A percentile compares a stretch with the other conserved stretches of the same genome.
phyloP scores from a whole-genome alignment of 2,113 vertebrate species.

The Coracopsis vasa region DNA sequence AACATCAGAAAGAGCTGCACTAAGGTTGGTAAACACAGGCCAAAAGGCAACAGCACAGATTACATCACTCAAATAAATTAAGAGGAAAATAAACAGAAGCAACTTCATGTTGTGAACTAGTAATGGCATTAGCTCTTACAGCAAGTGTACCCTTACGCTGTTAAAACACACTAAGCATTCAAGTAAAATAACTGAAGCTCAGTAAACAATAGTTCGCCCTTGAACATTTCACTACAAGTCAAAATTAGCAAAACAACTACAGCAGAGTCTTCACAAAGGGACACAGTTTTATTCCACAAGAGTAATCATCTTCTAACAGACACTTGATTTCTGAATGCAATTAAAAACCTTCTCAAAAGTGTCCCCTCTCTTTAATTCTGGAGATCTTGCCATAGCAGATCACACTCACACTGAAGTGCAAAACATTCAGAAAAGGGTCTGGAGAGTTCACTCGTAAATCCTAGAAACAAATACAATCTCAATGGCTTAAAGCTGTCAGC shows the following conservation, averaged over 20 bases:
- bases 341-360: background rate
- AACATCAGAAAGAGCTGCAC: background rate
- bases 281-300: background rate
- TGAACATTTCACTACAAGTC: background rate
- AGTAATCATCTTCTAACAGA: background rate
- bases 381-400: background rate
- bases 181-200: background rate
- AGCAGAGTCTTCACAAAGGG: background rate
- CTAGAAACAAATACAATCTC: background rate
- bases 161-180: background rate
- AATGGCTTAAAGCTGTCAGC: background rate
- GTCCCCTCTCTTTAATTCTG: background rate
- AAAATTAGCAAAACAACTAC: background rate
- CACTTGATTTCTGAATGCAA: background rate
- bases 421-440: background rate
- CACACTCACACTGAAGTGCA: background rate
- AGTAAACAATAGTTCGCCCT: background rate
- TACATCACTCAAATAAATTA: background rate
- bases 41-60: background rate
- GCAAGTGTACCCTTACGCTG: background rate
- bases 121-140: background rate
- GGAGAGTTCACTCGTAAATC: background rate
- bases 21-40: background rate
- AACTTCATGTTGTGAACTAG: background rate
- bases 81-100: conserved; percentile 1